These are phyloP conservation scores for Cylindroiulus punctatus DNA, from an alignment of 2,888 invertebrate species.

Conservation along the genomic window DNA sequence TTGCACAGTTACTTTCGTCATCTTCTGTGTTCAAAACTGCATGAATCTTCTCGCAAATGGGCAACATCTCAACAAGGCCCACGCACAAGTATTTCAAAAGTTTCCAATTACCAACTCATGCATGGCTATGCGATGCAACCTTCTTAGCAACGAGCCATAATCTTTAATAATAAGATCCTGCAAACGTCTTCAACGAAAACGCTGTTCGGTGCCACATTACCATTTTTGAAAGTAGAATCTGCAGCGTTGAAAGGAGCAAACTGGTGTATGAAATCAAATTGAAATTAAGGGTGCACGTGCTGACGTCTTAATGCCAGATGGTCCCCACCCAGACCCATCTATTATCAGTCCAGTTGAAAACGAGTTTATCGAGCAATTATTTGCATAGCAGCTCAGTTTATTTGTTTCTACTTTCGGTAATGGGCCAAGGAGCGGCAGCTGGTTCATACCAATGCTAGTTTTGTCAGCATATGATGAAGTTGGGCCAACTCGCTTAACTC, in stretches of 20 bases:
- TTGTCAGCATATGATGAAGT: background rate
- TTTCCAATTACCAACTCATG: no score
- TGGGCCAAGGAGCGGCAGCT: constrained; percentile 30
- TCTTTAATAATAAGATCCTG: no score
- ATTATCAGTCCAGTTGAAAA: constrained; percentile 19
- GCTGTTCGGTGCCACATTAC: no score
- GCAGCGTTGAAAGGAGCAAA: background rate
- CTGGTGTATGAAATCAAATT: constrained; percentile 2
- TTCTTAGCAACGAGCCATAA: no score
- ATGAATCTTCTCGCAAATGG: no score
- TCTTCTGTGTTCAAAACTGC: no score
- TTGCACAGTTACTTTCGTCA: no score
- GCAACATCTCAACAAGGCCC: no score
- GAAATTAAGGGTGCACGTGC: constrained; percentile 26
- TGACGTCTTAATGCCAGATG: background rate
- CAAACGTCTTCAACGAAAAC: no score
- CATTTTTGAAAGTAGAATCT: background rate
- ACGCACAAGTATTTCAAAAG: no score
- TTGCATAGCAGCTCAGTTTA: constrained; percentile 25
- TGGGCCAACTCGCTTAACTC: background rate
- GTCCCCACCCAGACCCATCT: background rate
- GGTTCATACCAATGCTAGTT: background rate
- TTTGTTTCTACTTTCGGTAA: constrained; percentile 13
- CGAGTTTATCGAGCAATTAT: constrained; percentile 26
- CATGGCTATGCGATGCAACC: no score